Conservation (phyloP, 35 echinoderm and acorn worm genomes). For the Ophiothrix spiculata region DNA sequence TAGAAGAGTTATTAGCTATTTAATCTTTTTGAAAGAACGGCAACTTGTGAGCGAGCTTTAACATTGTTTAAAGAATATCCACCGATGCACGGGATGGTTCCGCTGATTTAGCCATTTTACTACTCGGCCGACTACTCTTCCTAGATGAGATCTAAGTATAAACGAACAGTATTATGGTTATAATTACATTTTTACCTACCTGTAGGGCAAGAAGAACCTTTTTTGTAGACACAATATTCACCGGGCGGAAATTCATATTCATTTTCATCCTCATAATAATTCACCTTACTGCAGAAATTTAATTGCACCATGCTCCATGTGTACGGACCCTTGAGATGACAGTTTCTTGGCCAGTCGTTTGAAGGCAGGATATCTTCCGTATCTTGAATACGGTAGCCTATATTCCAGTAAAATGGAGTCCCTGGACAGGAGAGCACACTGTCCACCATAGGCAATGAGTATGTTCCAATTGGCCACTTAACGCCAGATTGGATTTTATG, state of each 20-base stretch:
- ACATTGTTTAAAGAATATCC: no score
- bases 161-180: no score
- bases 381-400: conserved; percentile 60
- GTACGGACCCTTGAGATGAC: conserved; percentile 54
- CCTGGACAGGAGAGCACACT: conserved; percentile 37
- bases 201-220: conserved; percentile 45
- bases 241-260: conserved; percentile 42
- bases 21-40: no score
- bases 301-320: conserved; percentile 46
- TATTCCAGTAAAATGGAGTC: conserved; percentile 55
- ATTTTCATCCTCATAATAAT: conserved; percentile 10
- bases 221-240: conserved; percentile 72
- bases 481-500: conserved; percentile 34
- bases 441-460: conserved; percentile 54
- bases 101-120: no score
- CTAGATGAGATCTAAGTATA: no score
- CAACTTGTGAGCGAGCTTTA: no score
- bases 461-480: conserved; percentile 66
- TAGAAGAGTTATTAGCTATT: no score
- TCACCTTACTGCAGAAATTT: conserved; percentile 72
- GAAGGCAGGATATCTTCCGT: conserved; percentile 46
- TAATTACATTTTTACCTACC: no score
- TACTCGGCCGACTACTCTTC: no score
- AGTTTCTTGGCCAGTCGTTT: conserved; percentile 60
- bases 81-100: no score